phyloP scores from a whole-genome alignment of 1,140 invertebrate species.

The Centruroides vittatus region DNA sequence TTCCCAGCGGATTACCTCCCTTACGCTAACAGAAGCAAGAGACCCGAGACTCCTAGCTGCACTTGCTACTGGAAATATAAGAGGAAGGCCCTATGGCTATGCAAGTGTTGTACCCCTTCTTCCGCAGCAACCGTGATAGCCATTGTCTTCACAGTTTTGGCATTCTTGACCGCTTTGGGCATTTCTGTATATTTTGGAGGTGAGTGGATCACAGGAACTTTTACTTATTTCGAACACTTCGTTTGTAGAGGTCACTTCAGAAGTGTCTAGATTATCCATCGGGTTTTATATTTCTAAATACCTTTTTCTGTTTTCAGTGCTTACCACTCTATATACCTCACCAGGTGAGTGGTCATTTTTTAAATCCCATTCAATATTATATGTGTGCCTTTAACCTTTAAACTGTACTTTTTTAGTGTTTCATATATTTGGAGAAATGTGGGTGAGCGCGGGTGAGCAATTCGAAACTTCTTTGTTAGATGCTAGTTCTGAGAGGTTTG shows the following conservation, averaged over 20 bases:
- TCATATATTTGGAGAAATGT: slow-evolving; percentile 39
- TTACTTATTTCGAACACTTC: slow-evolving; percentile 6
- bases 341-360: not conserved
- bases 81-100: no score
- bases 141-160: slow-evolving; percentile 44
- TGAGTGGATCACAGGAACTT: slow-evolving; percentile 22
- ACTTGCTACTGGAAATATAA: no score
- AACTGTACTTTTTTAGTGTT: not conserved
- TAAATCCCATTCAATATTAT: no score
- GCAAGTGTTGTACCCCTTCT: slow-evolving; percentile 21
- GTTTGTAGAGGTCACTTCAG: slow-evolving; percentile 14
- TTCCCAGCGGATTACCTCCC: slow-evolving; percentile 18
- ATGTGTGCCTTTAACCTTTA: no score
- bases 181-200: slow-evolving; percentile 60
- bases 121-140: slow-evolving; percentile 51
- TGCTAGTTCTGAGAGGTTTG: slow-evolving; percentile 36
- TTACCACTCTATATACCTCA: not conserved
- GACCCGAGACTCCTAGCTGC: no score
- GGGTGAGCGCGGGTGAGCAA: slow-evolving; percentile 47
- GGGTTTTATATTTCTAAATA: no score
- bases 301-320: not conserved
- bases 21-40: slow-evolving; percentile 2
- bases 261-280: no score
- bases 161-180: slow-evolving; percentile 28
- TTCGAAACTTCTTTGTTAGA: slow-evolving; percentile 41